A percentile compares a stretch with the other conserved stretches of the same genome.
Conservation (phyloP, 2,888 invertebrate species). For the Heliconius aoede region DNA sequence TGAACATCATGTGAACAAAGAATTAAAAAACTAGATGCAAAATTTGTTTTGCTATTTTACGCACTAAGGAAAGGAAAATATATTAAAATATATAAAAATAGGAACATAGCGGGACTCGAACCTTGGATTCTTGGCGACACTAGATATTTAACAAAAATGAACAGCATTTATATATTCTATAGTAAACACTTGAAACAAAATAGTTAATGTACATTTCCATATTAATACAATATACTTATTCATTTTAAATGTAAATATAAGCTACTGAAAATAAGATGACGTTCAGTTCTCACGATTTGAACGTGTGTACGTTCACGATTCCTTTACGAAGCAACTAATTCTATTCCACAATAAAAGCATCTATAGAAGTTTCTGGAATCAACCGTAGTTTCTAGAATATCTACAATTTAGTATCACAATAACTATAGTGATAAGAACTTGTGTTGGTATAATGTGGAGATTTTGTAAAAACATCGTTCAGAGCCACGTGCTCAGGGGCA, state of each 20-base stretch:
- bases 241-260: constrained; percentile 15
- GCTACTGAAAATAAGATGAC: not conserved
- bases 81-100: too few relatives aligned
- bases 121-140: not conserved
- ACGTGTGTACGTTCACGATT: constrained; percentile 13
- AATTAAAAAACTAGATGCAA: too few relatives aligned
- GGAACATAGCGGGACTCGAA: not conserved
- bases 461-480: not conserved
- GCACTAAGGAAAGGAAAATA: too few relatives aligned
- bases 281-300: constrained; percentile 12
- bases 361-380: not conserved
- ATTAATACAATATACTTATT: constrained; percentile 8
- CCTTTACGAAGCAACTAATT: not conserved
- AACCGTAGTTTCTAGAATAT: constrained; percentile 9
- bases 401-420: not conserved
- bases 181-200: not conserved
- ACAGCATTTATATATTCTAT: too few relatives aligned
- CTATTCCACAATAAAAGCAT: not conserved
- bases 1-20: too few relatives aligned
- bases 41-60: too few relatives aligned
- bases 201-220: not conserved
- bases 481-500: not conserved
- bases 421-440: constrained; percentile 12
- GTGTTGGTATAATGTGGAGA: not conserved
- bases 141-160: too few relatives aligned